Evolutionary conservation across 2,113 vertebrate species (phyloP), one percentile per base, ranked within the genome.

Genomic region (Cheilinus undulatus): DNA sequence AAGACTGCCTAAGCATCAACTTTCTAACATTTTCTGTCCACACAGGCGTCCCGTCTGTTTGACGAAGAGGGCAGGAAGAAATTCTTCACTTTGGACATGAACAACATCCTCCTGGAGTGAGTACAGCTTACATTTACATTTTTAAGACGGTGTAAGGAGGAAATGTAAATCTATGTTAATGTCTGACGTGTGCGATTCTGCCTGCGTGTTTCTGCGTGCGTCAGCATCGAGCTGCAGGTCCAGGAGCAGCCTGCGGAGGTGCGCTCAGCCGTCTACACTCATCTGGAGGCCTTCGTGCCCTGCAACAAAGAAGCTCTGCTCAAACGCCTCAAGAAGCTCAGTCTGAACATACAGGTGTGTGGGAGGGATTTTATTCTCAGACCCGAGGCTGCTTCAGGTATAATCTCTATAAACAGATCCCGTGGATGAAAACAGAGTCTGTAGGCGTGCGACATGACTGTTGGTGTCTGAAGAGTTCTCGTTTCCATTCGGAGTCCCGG

Each of bases 81-180:
- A 82, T 98, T 99, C 92, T 99, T 99, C 92, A 99, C 97, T 0
- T 93, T 97, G 91, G 97, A 99, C 89, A 99, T 99, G 96, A 99
- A 99, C 95, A 98, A 99, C 95, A 99, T 99, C 94, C 94, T 99
- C 32, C 94, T 98, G 62, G 97, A 99, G 98, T 99, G 93, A 97
- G 98, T 97, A 56, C 5, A 43, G 2, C 49, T n/a, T 15, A 19
- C 7, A 4, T 27, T 32, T 1, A 4, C 8, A 1, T 26, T 3
- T 32, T 28, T 22, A 22, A 0, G 30, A n/a, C 17, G 8, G 5
- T 1, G 17, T 1, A 34, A 3, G 52, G 48, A 22, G 14, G 4
- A 20, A 19, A 27, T 36, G 1, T 45, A 2, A 23, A 30, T 17
- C 7, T 28, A 0, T 24, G 5, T 8, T 15, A 12, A 40, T 23